Conservation (phyloP, 2,797 vertebrate species). For the Linurgus olivaceus region DNA sequence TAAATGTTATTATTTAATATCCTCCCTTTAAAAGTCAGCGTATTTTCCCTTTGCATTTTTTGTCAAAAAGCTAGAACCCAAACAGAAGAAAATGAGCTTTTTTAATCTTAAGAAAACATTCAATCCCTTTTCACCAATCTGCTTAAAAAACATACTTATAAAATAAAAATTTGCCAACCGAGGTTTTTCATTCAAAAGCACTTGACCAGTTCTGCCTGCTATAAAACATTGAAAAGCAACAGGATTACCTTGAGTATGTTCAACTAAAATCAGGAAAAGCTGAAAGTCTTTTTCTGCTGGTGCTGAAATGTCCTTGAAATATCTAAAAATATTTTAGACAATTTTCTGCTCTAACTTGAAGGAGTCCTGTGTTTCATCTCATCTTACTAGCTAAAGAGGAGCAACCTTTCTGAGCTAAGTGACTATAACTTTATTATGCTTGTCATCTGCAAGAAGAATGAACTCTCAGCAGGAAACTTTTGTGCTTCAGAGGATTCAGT, state of each 20-base stretch:
- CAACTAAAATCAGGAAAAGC: not conserved
- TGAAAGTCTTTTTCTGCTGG: not conserved
- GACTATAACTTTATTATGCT: not conserved
- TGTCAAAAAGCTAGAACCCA: not conserved
- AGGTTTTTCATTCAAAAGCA: not conserved
- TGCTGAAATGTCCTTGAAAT: not conserved
- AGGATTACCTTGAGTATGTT: not conserved
- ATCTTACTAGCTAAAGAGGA: not conserved
- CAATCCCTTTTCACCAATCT: not conserved
- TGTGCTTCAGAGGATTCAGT: not conserved
- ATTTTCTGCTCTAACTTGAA: not conserved
- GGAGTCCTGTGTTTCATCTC: not conserved
- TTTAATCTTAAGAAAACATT: not conserved
- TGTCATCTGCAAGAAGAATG: not conserved
- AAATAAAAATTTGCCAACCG: not conserved
- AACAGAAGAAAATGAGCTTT: not conserved
- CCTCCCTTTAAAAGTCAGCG: not conserved
- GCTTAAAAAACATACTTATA: not conserved
- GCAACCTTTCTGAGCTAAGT: not conserved
- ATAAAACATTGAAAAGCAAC: not conserved
- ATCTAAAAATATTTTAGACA: not conserved
- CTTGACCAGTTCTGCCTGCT: not conserved
- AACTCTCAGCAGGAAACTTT: not conserved
- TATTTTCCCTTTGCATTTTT: not conserved
- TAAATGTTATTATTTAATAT: not conserved